Percentiles rank a stretch among this genome's conserved stretches.
Evolutionary conservation across 1,140 invertebrate species (phyloP).

Genomic region (Cyclina sinensis): DNA sequence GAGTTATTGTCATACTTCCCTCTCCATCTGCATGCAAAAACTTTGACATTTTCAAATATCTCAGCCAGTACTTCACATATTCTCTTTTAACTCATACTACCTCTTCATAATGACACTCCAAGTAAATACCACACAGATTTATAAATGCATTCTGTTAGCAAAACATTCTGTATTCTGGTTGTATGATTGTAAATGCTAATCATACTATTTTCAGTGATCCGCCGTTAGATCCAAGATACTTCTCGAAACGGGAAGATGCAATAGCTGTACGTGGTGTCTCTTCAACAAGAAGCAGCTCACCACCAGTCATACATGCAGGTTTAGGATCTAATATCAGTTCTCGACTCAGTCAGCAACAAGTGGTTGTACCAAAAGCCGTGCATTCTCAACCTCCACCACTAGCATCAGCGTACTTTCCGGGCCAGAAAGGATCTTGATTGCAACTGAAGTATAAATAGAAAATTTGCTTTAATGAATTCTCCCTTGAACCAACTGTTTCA

Average conservation of each 20-base stretch:
- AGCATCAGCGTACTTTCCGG: conserved; percentile 83
- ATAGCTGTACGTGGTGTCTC: conserved; percentile 77
- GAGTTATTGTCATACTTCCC: too few species aligned
- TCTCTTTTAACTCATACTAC: too few species aligned
- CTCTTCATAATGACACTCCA: too few species aligned
- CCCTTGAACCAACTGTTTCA: too few species aligned
- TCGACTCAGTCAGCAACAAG: conserved; percentile 78
- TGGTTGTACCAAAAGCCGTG: conserved; percentile 76
- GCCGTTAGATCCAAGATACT: conserved; percentile 81
- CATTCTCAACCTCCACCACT: conserved; percentile 77
- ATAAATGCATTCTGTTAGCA: too few species aligned
- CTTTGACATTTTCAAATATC: too few species aligned
- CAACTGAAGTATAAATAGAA: neutral
- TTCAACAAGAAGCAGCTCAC: conserved; percentile 65
- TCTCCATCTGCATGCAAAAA: too few species aligned
- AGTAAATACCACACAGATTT: too few species aligned
- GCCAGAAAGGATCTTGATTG: conserved; percentile 79
- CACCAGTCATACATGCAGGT: conserved; percentile 63
- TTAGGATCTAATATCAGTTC: conserved; percentile 46
- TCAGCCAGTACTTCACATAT: too few species aligned
- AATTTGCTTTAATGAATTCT: neutral
- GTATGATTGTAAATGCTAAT: too few species aligned
- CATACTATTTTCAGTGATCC: conserved; percentile 82
- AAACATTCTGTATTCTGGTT: too few species aligned
- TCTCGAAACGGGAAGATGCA: conserved; percentile 81